Conservation (phyloP, 1,140 invertebrate genomes). For the Apis cerana region DNA sequence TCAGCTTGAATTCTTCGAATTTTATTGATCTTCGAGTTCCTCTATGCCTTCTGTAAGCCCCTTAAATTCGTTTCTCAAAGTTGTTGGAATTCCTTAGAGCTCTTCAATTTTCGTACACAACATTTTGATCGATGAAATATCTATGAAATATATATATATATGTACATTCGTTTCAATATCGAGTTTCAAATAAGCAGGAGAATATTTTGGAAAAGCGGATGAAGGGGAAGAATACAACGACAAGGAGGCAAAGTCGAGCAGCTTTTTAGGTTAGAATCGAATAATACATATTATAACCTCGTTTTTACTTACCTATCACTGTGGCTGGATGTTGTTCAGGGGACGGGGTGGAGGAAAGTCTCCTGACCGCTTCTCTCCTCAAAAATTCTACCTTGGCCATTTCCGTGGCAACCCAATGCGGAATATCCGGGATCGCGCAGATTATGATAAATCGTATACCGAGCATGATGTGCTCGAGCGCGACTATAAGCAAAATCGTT, state of each 20-base stretch:
- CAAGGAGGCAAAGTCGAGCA: neutral
- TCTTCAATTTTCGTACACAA: neutral
- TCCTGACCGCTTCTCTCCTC: slow-evolving; percentile 85
- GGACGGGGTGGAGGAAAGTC: slow-evolving; percentile 80
- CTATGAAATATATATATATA: too few species aligned
- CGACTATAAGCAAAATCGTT: slow-evolving; percentile 93
- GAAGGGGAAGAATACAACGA: neutral
- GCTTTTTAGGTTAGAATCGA: neutral
- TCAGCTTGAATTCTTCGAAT: neutral
- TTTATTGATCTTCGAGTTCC: neutral
- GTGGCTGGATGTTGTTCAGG: slow-evolving; percentile 77
- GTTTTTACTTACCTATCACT: slow-evolving; percentile 76
- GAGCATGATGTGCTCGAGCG: slow-evolving; percentile 94
- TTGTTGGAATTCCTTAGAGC: neutral
- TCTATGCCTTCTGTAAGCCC: neutral
- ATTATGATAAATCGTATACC: slow-evolving; percentile 90
- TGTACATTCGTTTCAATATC: neutral
- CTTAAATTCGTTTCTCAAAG: neutral
- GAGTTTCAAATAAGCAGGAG: slow-evolving; percentile 1
- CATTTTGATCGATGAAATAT: too few species aligned
- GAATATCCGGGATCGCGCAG: slow-evolving; percentile 94
- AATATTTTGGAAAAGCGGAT: neutral
- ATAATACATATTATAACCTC: neutral
- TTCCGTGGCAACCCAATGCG: slow-evolving; percentile 94
- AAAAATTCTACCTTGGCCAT: slow-evolving; percentile 93